These are phyloP conservation scores for Myopa testacea DNA, from an alignment of 2,888 invertebrate species.

Conservation along the genomic window DNA sequence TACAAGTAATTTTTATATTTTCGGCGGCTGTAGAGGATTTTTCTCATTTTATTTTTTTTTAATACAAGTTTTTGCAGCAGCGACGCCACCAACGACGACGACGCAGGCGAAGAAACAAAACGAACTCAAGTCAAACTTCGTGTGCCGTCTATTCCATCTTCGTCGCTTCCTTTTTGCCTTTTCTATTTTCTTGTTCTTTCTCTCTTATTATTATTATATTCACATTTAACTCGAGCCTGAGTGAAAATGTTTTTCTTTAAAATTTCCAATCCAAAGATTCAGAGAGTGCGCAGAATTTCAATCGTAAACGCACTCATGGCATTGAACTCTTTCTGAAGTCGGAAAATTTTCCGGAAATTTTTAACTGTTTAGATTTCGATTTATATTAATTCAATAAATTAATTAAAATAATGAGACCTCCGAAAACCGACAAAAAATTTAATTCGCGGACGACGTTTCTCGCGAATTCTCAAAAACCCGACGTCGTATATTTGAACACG, in stretches of 20 bases:
- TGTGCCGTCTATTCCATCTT: slow-evolving; percentile 23
- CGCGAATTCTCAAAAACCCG: too few relatives aligned
- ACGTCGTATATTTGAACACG: too few relatives aligned
- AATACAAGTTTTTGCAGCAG: slow-evolving; percentile 33
- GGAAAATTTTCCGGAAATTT: too few relatives aligned
- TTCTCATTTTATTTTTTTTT: slow-evolving; percentile 35
- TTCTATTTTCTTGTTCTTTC: neutral
- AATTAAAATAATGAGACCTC: too few relatives aligned
- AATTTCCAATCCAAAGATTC: neutral
- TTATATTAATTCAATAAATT: too few relatives aligned
- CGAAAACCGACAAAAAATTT: too few relatives aligned
- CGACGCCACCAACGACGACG: slow-evolving; percentile 20
- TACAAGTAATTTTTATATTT: slow-evolving; percentile 29
- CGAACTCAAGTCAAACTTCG: slow-evolving; percentile 34
- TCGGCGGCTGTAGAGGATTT: slow-evolving; percentile 26
- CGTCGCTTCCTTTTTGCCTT: neutral
- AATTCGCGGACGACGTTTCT: too few relatives aligned
- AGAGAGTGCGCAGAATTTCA: neutral
- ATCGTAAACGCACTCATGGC: neutral
- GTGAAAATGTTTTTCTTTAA: neutral
- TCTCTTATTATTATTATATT: slow-evolving; percentile 42
- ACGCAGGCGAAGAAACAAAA: slow-evolving; percentile 25
- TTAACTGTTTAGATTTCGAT: too few relatives aligned
- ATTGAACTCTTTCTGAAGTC: neutral
- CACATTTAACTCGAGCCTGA: neutral